These are phyloP conservation scores for Drosophila ficusphila DNA, from an alignment of 1,140 invertebrate genomes.

Conservation along the genomic window DNA sequence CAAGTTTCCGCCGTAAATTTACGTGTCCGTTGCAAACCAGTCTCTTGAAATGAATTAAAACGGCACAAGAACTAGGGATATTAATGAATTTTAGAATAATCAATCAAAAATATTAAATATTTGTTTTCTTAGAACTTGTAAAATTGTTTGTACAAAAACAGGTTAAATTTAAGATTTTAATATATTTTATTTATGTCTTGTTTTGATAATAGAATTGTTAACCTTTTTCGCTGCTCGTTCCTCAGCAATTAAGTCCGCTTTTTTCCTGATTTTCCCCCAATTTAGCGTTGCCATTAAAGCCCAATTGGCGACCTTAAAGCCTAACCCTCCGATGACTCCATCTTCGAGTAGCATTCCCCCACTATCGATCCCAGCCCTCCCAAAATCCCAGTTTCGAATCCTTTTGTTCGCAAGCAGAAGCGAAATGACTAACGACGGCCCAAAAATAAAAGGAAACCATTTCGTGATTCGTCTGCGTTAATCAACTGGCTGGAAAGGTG, in stretches of 20 bases:
- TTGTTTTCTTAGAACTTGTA: no score
- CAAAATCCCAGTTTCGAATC: slow-evolving; percentile 50
- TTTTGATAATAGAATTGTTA: no score
- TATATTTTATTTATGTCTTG: no score
- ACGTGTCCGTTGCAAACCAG: slow-evolving; percentile 21
- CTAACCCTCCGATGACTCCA: slow-evolving; percentile 36
- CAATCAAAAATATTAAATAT: neutral
- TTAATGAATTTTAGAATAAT: neutral
- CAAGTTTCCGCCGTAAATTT: slow-evolving; percentile 52
- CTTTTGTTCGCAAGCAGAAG: slow-evolving; percentile 26
- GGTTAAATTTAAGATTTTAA: no score
- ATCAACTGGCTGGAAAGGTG: slow-evolving; percentile 65
- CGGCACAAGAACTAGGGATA: neutral
- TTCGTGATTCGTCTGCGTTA: slow-evolving; percentile 71
- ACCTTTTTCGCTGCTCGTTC: neutral
- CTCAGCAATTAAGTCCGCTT: neutral
- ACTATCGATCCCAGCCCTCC: slow-evolving; percentile 41
- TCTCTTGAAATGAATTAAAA: slow-evolving; percentile 10
- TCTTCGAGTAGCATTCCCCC: slow-evolving; percentile 1
- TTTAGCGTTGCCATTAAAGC: slow-evolving; percentile 8
- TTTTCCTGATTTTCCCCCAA: neutral
- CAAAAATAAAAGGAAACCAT: slow-evolving; percentile 51
- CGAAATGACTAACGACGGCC: slow-evolving; percentile 42
- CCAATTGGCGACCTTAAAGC: slow-evolving; percentile 30
- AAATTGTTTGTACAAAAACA: no score